A percentile compares a stretch with the other conserved stretches of the same genome.
phyloP scores from a whole-genome alignment of 2,113 vertebrate species.

The Lophochroa leadbeateri region DNA sequence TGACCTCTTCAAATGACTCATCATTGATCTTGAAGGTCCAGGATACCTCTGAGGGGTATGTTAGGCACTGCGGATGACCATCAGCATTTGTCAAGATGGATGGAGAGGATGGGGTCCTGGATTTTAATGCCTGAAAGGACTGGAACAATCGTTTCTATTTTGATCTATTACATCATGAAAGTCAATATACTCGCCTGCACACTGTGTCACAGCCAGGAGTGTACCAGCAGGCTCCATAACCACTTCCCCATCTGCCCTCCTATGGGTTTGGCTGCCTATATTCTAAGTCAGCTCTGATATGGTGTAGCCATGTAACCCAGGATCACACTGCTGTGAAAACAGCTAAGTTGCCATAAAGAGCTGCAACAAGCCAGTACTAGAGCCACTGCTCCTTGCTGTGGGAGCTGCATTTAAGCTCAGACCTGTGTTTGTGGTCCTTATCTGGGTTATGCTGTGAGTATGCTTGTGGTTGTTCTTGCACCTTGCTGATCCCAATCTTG shows the following conservation, averaged over 20 bases:
- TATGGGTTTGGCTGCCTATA: background rate
- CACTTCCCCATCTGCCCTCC: background rate
- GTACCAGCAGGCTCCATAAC: background rate
- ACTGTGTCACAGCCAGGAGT: background rate
- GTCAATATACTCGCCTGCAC: rapidly evolving
- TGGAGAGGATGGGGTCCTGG: background rate
- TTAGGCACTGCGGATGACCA: background rate
- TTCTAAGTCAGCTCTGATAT: background rate
- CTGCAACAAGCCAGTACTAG: background rate
- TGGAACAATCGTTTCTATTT: background rate
- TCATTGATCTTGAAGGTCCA: background rate
- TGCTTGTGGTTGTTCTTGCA: background rate
- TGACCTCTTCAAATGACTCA: background rate
- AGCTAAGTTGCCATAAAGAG: background rate
- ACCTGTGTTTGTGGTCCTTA: background rate
- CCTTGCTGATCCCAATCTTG: background rate
- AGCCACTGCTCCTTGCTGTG: background rate
- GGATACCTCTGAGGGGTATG: background rate
- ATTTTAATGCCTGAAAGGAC: background rate
- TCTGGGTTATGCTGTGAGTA: background rate
- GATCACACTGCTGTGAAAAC: background rate
- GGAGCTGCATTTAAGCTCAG: background rate
- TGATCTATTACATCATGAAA: background rate
- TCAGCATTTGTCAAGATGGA: background rate
- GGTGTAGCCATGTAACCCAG: background rate